Conservation (phyloP, 2,888 invertebrate genomes). For the Callimorpha dominula region DNA sequence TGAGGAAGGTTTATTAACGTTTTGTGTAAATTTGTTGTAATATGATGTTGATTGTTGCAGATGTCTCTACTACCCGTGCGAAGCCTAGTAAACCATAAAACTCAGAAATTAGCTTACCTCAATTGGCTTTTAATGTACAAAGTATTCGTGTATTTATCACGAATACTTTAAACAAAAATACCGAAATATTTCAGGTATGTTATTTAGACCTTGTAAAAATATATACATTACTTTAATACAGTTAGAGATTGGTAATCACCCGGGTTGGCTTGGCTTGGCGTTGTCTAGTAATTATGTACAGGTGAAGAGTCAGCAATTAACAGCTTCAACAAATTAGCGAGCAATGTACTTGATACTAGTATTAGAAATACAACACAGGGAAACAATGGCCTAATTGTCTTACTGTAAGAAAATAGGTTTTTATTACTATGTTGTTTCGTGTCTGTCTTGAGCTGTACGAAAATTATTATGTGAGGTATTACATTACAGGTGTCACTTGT, state of each 20-base stretch:
- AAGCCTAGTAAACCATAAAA: too few relatives aligned
- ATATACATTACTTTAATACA: constrained; percentile 19
- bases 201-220: constrained; percentile 28
- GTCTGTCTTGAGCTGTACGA: neutral
- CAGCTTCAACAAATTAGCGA: neutral
- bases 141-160: too few relatives aligned
- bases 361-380: neutral
- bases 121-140: constrained; percentile 8
- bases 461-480: neutral
- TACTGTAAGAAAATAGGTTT: neutral
- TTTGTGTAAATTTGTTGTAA: too few relatives aligned
- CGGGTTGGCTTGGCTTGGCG: too few relatives aligned
- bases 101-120: too few relatives aligned
- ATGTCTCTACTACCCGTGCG: too few relatives aligned
- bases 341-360: neutral
- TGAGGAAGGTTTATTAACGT: too few relatives aligned
- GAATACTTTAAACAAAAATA: constrained; percentile 31
- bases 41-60: too few relatives aligned
- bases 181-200: constrained; percentile 31
- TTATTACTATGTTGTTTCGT: neutral
- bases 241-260: too few relatives aligned
- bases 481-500: too few relatives aligned
- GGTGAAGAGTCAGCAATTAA: neutral
- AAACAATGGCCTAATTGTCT: neutral
- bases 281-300: neutral